Base-by-base conservation (phyloP, 1,140 invertebrate genomes). In the Holcopasites calliopsidis region DNA sequence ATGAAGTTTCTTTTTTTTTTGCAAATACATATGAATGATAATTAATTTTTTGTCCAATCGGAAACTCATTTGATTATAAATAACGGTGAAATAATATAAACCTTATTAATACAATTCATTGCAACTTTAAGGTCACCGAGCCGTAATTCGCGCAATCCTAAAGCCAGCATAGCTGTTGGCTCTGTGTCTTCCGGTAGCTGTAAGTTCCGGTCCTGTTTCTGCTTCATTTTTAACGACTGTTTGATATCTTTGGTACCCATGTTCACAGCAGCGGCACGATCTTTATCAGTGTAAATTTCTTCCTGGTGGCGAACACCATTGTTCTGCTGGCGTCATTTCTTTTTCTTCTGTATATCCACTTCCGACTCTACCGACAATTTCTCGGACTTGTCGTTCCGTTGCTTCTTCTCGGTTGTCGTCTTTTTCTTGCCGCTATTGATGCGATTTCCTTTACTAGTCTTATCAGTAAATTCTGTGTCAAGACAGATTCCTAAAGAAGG, bases 231-330 rank as follows among this genome's bases (percentile, higher is more conserved):
- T 60, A 97, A 90, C 28, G 95, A 96, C 74, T 95, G 95, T 84
- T 97, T 97, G 42, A 97, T 97, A 86, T 98, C 96, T 55, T 94
- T 92, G 74, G 92, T 95, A 0, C 96, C 96, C 93, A 97, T 94
- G 80, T 96, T 96, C 6, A 97, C 96, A 1, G 97, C 96, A 0
- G 97, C 97, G 0, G 97, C 97, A 11, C 97, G 90, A 88, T 97
- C 97, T 86, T 97, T 98, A 88, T 98, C 97, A 11, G 96, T 97
- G 86, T 97, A 98, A 16, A 96, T 89, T 86, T 97, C 96, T 71
- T 96, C 95, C 80, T 95, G 89, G 0, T 90, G 87, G 13, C 85
- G 79, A 6, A 66, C 77, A 0, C 88, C 83, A 55, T 86, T 94
- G 58, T 85, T 88, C 31, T 84, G 84, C 6, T 88, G 80, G 28